phyloP scores from a whole-genome alignment of 2,113 vertebrate species.

The Leptobrachium leishanense region DNA sequence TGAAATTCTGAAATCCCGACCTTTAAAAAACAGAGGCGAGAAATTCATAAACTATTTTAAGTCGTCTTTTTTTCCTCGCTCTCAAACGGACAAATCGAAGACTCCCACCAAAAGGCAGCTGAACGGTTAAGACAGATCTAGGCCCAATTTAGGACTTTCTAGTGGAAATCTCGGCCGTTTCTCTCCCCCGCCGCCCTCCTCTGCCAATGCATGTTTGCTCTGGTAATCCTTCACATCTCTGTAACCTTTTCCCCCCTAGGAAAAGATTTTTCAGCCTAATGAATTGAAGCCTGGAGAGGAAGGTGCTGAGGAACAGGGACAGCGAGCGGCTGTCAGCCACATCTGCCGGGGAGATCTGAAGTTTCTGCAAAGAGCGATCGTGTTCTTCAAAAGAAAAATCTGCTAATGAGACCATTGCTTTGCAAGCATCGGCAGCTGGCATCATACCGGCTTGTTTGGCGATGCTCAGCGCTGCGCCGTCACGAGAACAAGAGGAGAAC shows the following conservation, averaged over 20 bases:
- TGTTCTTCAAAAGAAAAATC: slow-evolving; percentile 42
- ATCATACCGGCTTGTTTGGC: not conserved
- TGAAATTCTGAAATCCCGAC: no score
- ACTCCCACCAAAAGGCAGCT: no score
- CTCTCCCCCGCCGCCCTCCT: not conserved
- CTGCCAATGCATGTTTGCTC: not conserved
- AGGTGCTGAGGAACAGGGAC: slow-evolving; percentile 26
- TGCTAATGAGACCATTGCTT: slow-evolving; percentile 40
- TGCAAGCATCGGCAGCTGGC: slow-evolving; percentile 7
- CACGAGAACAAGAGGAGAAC: not conserved
- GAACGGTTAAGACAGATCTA: slow-evolving; percentile 10
- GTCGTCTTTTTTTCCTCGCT: no score
- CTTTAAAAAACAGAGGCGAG: no score
- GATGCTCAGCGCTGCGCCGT: not conserved
- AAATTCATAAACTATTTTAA: no score
- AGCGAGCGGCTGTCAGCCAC: slow-evolving; percentile 22
- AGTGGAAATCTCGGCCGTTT: not conserved
- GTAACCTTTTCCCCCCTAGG: slow-evolving; percentile 31
- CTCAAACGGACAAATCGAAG: no score
- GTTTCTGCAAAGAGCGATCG: slow-evolving; percentile 31
- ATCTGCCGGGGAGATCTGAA: slow-evolving; percentile 37
- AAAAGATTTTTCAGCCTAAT: slow-evolving; percentile 46
- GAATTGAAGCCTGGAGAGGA: slow-evolving; percentile 27
- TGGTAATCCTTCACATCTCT: slow-evolving; percentile 33
- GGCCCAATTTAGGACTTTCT: not conserved